Evolutionary conservation across 64 coral and sea anemone species (phyloP).

Genomic region (Porites australiensis): DNA sequence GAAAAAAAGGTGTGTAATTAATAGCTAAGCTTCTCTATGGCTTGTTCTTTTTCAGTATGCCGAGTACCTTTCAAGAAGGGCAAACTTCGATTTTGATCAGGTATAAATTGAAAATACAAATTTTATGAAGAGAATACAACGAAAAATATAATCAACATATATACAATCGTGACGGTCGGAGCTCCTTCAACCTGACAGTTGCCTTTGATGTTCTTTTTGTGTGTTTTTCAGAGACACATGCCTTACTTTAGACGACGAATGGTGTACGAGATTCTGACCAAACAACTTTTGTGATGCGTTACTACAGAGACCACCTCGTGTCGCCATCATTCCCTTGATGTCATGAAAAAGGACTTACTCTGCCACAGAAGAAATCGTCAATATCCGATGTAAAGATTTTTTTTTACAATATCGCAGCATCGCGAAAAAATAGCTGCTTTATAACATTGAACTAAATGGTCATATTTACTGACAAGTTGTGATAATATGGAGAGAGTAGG

Average conservation of each 20-base stretch:
- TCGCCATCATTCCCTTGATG: no score
- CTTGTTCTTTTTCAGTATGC: conserved; percentile 66
- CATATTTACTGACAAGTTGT: no score
- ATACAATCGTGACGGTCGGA: neutral
- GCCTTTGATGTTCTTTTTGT: neutral
- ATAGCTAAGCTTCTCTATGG: neutral
- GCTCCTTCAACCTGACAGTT: neutral
- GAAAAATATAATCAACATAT: neutral
- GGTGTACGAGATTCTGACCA: conserved; percentile 84
- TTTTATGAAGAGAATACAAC: no score
- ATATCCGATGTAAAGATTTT: no score
- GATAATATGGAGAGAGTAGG: no score
- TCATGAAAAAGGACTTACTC: no score
- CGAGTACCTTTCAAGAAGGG: conserved; percentile 87
- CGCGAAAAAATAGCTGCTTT: no score
- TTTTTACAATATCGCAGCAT: no score
- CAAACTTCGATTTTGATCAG: conserved; percentile 74
- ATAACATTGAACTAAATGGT: no score
- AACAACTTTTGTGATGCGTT: conserved; percentile 62
- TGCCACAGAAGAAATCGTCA: no score
- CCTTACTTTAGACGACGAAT: conserved; percentile 75
- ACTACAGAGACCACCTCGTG: neutral
- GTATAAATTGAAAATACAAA: conserved; percentile 6
- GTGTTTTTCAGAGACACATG: conserved; percentile 47
- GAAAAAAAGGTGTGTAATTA: neutral